Conservation (phyloP, 2,888 invertebrate genomes). For the Microctonus brassicae region DNA sequence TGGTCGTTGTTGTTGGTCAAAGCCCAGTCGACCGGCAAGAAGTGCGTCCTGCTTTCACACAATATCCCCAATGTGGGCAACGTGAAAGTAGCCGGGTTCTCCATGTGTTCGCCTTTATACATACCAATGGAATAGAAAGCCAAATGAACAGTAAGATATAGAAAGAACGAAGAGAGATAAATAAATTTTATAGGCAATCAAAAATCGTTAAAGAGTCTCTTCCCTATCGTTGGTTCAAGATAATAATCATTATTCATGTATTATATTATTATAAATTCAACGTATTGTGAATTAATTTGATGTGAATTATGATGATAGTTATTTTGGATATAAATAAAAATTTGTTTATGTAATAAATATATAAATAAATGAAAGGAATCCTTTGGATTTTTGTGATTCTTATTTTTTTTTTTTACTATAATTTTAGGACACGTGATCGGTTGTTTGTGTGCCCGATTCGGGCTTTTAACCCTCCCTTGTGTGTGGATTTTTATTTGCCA, state of each 20-base stretch:
- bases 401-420: constrained; percentile 14
- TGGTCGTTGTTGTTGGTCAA: constrained; percentile 22
- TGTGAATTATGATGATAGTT: not conserved
- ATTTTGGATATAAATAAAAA: too few relatives aligned
- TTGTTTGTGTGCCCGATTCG: constrained; percentile 34
- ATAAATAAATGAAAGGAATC: not conserved
- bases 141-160: constrained; percentile 31
- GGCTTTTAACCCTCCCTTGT: constrained; percentile 26
- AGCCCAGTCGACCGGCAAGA: constrained; percentile 48
- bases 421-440: constrained; percentile 34
- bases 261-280: not conserved
- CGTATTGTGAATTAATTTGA: not conserved
- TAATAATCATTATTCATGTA: not conserved
- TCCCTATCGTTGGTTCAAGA: not conserved
- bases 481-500: constrained; percentile 30
- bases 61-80: constrained; percentile 63
- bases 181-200: constrained; percentile 64
- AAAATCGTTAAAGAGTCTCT: constrained; percentile 57
- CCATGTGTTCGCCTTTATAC: constrained; percentile 65
- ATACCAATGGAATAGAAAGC: constrained; percentile 70
- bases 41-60: constrained; percentile 69
- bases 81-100: constrained; percentile 67
- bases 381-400: not conserved
- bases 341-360: not conserved
- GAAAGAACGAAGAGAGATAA: constrained; percentile 52